A percentile compares a stretch with the other conserved stretches of the same genome.
phyloP scores from a whole-genome alignment of 2,888 invertebrate species.

The Tipula confusa region DNA sequence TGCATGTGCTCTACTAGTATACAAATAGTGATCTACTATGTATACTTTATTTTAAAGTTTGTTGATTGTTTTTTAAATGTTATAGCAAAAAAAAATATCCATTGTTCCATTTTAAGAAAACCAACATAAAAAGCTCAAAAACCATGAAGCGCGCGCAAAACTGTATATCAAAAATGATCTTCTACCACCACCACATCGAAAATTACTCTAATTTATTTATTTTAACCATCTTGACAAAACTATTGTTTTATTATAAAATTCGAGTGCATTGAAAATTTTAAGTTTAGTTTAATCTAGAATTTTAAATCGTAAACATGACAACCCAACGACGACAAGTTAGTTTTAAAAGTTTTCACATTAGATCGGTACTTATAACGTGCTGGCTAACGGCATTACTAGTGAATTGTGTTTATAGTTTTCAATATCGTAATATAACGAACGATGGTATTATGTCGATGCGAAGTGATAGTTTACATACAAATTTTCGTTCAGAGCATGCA shows the following conservation, averaged over 20 bases:
- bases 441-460: not conserved
- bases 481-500: not conserved
- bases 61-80: not conserved
- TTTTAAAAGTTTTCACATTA: not conserved
- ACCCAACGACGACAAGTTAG: not conserved
- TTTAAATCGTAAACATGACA: not conserved
- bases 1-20: not conserved
- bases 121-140: not conserved
- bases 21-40: not conserved
- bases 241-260: not conserved
- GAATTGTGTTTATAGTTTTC: not conserved
- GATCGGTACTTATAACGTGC: not conserved
- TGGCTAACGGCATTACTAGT: not conserved
- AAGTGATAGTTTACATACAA: not conserved
- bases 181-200: not conserved
- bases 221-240: not conserved
- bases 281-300: not conserved
- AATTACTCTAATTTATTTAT: not conserved
- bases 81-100: not conserved
- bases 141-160: not conserved
- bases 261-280: not conserved
- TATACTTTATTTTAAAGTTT: not conserved
- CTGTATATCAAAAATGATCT: not conserved
- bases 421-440: not conserved
- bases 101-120: not conserved